phyloP scores from a whole-genome alignment of 2,797 vertebrate species.

The Chaetodon trifasciatus region DNA sequence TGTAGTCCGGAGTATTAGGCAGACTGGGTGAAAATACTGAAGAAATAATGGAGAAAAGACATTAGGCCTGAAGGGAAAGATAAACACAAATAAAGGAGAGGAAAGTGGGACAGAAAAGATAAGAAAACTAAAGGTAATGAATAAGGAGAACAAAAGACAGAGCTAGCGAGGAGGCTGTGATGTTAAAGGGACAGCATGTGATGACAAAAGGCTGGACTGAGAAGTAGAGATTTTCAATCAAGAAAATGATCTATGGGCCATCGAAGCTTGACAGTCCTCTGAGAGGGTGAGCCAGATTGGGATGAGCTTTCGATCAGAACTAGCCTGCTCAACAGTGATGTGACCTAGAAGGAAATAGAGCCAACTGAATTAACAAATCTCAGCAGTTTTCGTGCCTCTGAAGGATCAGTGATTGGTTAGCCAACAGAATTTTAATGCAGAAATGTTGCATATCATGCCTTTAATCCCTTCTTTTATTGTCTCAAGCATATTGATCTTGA shows the following conservation, averaged over 20 bases:
- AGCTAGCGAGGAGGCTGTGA: not conserved
- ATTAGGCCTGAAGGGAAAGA: conserved; percentile 16
- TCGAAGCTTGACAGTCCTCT: conserved; percentile 15
- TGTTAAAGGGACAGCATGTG: conserved; percentile 13
- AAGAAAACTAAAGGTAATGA: conserved; percentile 1
- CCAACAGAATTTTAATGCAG: too few species aligned
- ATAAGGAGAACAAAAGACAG: conserved; percentile 2
- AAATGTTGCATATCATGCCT: not conserved
- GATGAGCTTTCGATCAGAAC: conserved; percentile 14
- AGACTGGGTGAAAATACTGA: conserved; percentile 21
- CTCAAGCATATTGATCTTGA: conserved; percentile 7
- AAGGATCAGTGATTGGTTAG: not conserved
- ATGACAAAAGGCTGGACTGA: conserved; percentile 2
- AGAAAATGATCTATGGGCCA: conserved; percentile 13
- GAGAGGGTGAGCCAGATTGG: conserved; percentile 4
- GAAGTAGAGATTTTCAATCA: conserved; percentile 24
- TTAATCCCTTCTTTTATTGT: not conserved
- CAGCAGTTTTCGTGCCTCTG: not conserved
- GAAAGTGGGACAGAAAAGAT: conserved; percentile 40
- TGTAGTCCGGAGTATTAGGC: conserved; percentile 9
- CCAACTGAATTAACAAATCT: not conserved
- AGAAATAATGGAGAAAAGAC: conserved; percentile 38
- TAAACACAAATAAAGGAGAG: conserved; percentile 19
- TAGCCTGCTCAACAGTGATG: not conserved
- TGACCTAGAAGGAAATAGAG: not conserved